phyloP scores from a whole-genome alignment of 2,113 vertebrate genomes.

The Mandrillus leucophaeus region DNA sequence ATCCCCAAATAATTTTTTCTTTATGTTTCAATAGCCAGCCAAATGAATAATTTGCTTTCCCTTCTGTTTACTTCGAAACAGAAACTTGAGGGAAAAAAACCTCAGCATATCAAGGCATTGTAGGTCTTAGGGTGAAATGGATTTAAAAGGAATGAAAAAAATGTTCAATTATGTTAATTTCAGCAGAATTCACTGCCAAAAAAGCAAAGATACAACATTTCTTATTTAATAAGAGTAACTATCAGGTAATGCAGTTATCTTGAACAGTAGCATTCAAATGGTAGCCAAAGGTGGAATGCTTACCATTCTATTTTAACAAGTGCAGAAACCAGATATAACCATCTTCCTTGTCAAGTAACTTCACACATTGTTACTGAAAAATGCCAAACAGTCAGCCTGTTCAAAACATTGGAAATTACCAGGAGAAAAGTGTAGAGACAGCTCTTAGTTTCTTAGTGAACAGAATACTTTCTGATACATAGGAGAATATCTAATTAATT shows the following conservation, averaged over 20 bases:
- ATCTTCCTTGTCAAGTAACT: background rate
- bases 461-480: background rate
- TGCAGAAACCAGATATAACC: background rate
- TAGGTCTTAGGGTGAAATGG: background rate
- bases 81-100: background rate
- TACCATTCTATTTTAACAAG: background rate
- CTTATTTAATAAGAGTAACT: background rate
- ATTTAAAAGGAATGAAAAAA: background rate
- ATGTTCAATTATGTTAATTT: slow-evolving; percentile 19
- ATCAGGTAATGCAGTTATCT: background rate
- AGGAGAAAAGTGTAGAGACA: background rate
- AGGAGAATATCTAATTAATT: slow-evolving; percentile 18
- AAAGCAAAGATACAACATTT: background rate
- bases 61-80: background rate
- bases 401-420: background rate
- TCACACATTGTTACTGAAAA: background rate
- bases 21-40: background rate
- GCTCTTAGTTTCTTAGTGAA: background rate
- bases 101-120: background rate
- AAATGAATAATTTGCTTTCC: background rate
- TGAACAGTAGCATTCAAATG: background rate
- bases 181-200: slow-evolving; percentile 21
- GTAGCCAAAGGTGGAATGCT: background rate
- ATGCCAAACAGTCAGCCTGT: background rate
- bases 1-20: background rate